Evolutionary conservation across 2,888 invertebrate genomes (phyloP), one percentile per base, ranked within the genome.

Genomic region (Merodon equestris): DNA sequence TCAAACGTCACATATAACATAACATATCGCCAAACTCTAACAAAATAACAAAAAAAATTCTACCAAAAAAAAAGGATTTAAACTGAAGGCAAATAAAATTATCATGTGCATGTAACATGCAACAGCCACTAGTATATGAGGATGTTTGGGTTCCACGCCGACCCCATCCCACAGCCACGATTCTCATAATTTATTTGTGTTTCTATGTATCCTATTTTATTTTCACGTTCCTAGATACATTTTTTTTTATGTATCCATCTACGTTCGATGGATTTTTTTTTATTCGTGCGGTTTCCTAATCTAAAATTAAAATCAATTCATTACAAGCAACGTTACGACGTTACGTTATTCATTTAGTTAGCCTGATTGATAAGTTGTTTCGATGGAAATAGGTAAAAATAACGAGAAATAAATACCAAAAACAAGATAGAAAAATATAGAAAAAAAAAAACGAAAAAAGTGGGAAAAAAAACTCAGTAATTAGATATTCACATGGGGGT

Each of bases 221-320:
- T 27, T 27, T 27, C 27, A 27, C 27, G 27, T 27, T 27, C 27
- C 27, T 27, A 27, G 27, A 27, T 27, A 27, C 27, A 27, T 34
- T 14, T 34, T 57, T 67, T 42, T 50, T 42, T 51, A 38, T 40
- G 45, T 45, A 48, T 67, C 34, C 56, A 50, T 12, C 51, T 51
- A 53, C n/a, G 50, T 73, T 54, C 68, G 53, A 74, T 68, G 73
- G 58, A 18, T 64, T 68, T 45, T 64, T 27, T 73, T 61, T 45
- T 68, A 53, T 68, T 64, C 48, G 61, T 68, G 79, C 53, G 70
- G 70, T 70, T 74, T 74, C 70, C 63, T 79, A 79, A 79, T 79
- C 79, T 79, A 79, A 79, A 79, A 79, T 79, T 79, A 79, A 79
- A 79, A 79, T 79, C 79, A 74, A 79, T 79, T 79, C 79, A 74